These are phyloP conservation scores for Typhlichthys eigenmanni DNA, from an alignment of 2,797 vertebrate species.

Conservation along the genomic window DNA sequence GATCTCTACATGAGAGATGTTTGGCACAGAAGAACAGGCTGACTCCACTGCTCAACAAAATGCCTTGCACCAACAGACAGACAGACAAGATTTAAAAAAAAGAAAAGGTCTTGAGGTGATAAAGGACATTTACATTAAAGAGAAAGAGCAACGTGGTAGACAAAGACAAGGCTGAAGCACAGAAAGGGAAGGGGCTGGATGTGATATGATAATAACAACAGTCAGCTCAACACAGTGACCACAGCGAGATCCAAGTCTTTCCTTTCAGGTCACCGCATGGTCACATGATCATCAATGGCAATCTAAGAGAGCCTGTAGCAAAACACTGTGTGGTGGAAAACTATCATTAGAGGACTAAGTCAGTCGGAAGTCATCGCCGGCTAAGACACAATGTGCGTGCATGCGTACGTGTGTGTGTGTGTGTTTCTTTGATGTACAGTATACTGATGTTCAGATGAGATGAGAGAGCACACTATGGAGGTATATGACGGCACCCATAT, in stretches of 20 bases:
- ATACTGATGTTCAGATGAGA: too few species aligned
- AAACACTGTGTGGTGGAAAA: not conserved
- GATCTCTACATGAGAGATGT: slow-evolving; percentile 48
- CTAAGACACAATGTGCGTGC: too few species aligned
- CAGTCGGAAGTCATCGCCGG: slow-evolving; percentile 27
- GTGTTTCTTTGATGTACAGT: not conserved
- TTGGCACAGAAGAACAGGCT: slow-evolving; percentile 47
- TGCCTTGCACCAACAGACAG: slow-evolving; percentile 28
- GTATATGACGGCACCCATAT: too few species aligned
- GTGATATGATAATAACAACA: slow-evolving; percentile 53
- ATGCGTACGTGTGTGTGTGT: not conserved
- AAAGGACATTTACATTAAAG: slow-evolving; percentile 1
- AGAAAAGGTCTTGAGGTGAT: slow-evolving; percentile 38
- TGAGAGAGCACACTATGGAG: too few species aligned
- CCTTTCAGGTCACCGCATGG: slow-evolving; percentile 59
- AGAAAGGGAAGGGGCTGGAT: slow-evolving; percentile 2
- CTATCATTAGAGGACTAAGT: slow-evolving; percentile 42
- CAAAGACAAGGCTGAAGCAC: slow-evolving; percentile 6
- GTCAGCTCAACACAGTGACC: slow-evolving; percentile 36
- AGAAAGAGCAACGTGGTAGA: slow-evolving; percentile 23
- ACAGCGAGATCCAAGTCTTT: slow-evolving; percentile 40
- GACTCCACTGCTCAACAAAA: slow-evolving; percentile 51
- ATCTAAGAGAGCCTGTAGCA: slow-evolving; percentile 26
- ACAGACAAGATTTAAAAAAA: slow-evolving; percentile 38
- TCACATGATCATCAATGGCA: slow-evolving; percentile 47